Evolutionary conservation across 2,113 vertebrate genomes (phyloP), one percentile per base, ranked within the genome.

Genomic region (Vicugna pacos): DNA sequence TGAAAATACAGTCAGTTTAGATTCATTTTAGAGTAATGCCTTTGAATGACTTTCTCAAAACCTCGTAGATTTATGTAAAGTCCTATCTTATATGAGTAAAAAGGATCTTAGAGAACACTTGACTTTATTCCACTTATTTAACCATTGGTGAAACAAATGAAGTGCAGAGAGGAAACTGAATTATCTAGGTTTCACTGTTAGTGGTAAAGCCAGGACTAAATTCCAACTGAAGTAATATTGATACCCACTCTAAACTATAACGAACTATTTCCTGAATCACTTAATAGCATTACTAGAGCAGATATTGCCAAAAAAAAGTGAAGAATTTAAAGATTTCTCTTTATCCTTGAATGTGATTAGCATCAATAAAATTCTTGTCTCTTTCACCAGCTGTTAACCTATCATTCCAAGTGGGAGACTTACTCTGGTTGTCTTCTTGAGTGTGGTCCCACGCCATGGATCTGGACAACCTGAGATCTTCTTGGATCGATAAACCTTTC

Each of bases 401-500:
- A 4, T 46, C 60, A 82, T 42, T 89, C 58, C 6, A 67, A 4
- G 48, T n/a, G 10, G 35, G 67, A 89, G 72, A 92, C 65, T 95
- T 93, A 96, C 92, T 46, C 54, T 79, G 38, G 52, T 8, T 12
- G 22, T 60, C 80, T 94, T 85, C 46, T 81, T 83, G 72, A 95
- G 13, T 16, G 32, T 95, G 52, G 14, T 82, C 20, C 77, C 65
- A 79, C 16, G 0, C 22, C 48, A 22, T 28, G n/a, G 22, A 70
- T 92, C 70, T 97, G 42, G 28, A 60, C 6, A 58, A 72, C 2
- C 30, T 87, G 65, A 54, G 10, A 87, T 60, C 28, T 86, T 75
- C 80, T 64, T 50, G 4, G 14, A 82, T 89, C 28, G 50, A 46
- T 42, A 64, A 90, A 26, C 0, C 32, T 67, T 89, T 77, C 30